Evolutionary conservation across 2,888 invertebrate genomes (phyloP).

Genomic region (Epirrita christyi): DNA sequence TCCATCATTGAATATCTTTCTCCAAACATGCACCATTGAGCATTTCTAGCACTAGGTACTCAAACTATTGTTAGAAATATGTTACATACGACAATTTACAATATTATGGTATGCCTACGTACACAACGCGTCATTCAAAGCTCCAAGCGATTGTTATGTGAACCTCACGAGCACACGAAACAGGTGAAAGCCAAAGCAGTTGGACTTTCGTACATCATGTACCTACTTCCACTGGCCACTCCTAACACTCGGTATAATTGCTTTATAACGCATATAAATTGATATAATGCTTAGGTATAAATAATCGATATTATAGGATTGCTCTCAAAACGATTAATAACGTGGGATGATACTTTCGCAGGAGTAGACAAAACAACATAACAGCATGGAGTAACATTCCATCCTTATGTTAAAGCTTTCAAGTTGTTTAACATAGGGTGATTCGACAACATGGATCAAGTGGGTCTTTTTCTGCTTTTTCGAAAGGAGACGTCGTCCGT

Average conservation of each 20-base stretch:
- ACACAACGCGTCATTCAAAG: constrained; percentile 11
- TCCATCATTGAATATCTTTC: too few species aligned
- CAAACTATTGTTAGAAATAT: too few species aligned
- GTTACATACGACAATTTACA: not conserved
- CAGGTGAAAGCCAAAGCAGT: constrained; percentile 45
- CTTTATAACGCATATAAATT: constrained; percentile 24
- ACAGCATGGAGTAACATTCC: not conserved
- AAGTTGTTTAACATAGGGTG: too few species aligned
- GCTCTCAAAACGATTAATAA: constrained; percentile 17
- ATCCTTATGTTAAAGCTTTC: too few species aligned
- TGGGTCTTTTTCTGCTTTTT: too few species aligned
- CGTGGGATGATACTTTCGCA: constrained; percentile 25
- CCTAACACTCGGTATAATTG: constrained; percentile 23
- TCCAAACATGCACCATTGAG: too few species aligned
- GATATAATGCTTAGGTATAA: constrained; percentile 17
- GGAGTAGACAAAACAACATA: not conserved
- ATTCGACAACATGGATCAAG: too few species aligned
- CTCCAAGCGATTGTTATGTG: constrained; percentile 36
- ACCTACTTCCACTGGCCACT: constrained; percentile 23
- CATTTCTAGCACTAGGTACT: too few species aligned
- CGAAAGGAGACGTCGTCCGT: too few species aligned
- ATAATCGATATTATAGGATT: constrained; percentile 23
- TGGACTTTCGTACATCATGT: constrained; percentile 39
- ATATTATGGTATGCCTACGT: not conserved
- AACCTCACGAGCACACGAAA: constrained; percentile 27